Conservation (phyloP, 2,113 vertebrate genomes). For the Xiphophorus couchianus region DNA sequence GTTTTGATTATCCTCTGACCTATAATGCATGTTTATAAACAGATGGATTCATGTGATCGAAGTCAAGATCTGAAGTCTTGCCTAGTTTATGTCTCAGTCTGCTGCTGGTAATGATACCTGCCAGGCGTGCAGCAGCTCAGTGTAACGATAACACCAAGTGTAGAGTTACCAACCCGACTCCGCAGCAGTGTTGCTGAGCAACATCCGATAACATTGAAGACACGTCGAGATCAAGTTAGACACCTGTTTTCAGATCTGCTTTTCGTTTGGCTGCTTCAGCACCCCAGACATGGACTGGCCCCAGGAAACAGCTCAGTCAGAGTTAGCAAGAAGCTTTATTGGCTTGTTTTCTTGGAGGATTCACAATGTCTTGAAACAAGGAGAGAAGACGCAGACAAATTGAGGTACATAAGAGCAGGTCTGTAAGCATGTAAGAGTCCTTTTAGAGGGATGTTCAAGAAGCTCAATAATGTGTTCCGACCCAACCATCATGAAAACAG, state of each 20-base stretch:
- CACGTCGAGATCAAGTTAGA: slow-evolving; percentile 39
- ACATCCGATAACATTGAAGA: slow-evolving; percentile 44
- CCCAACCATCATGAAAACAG: slow-evolving; percentile 75
- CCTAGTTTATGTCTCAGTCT: neutral
- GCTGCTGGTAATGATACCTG: slow-evolving; percentile 40
- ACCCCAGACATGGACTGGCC: slow-evolving; percentile 58
- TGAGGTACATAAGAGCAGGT: neutral
- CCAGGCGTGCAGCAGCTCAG: slow-evolving; percentile 33
- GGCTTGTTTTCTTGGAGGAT: neutral
- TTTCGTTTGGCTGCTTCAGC: slow-evolving; percentile 42
- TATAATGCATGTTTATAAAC: neutral
- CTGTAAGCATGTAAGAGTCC: slow-evolving; percentile 18
- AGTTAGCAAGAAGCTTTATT: neutral
- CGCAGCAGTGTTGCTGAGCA: slow-evolving; percentile 61
- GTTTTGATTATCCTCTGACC: neutral
- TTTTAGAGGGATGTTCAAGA: slow-evolving; percentile 74
- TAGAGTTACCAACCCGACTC: slow-evolving; percentile 68
- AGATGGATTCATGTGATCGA: neutral
- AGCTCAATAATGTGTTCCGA: slow-evolving; percentile 85
- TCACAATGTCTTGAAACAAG: slow-evolving; percentile 8
- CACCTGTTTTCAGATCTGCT: slow-evolving; percentile 17
- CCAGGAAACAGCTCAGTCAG: neutral
- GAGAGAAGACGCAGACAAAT: slow-evolving; percentile 2
- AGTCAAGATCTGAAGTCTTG: neutral
- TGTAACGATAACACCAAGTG: slow-evolving; percentile 45